Evolutionary conservation across 2,888 invertebrate genomes (phyloP), one percentile per base, ranked within the genome.

Genomic region (Coelogynopora nodosa): DNA sequence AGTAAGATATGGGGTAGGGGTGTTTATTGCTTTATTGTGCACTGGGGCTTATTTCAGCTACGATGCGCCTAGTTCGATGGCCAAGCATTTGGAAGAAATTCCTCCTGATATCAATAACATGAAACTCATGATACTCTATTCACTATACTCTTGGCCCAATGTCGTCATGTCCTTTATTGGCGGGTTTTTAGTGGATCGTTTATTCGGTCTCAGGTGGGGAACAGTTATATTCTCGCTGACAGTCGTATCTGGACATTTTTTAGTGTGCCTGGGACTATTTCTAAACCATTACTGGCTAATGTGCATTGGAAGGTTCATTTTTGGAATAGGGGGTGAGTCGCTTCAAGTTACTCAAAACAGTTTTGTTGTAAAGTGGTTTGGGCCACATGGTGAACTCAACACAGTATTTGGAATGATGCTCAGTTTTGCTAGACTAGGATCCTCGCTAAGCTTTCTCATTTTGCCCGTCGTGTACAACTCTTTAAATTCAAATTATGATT

Each of bases 101-200:
- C 93, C 94, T 88, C 93, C 98, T 88, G 94, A 94, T 85, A 95
- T 95, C 87, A 94, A 95, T 2, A 94, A 96, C 92, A n/a, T n/a
- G n/a, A n/a, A n/a, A n/a, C 98, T 96, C 93, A 95, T 96, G 88
- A 93, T 95, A 88, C 93, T 98, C 82, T 98, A 98, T 92, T 95
- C 91, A 95, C 0, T 96, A 92, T 98, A 98, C 92, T 97, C 97
- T 0, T 98, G 97, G 97, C 98, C 98, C 31, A 98, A 98, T 93
- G 95, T 97, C 0, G 89, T 98, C 87, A 93, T 98, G 87, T 98
- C 97, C 92, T 97, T 98, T 92, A 94, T 98, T 90, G 98, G 98
- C 81, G 98, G 98, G 89, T 97, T 96, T 93, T 94, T 98, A 87
- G 94, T 98, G 90, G 98, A 98, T 93, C 94, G 95, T 89, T 95